Conservation (phyloP, 2,888 invertebrate genomes). For the Acleris emargana region DNA sequence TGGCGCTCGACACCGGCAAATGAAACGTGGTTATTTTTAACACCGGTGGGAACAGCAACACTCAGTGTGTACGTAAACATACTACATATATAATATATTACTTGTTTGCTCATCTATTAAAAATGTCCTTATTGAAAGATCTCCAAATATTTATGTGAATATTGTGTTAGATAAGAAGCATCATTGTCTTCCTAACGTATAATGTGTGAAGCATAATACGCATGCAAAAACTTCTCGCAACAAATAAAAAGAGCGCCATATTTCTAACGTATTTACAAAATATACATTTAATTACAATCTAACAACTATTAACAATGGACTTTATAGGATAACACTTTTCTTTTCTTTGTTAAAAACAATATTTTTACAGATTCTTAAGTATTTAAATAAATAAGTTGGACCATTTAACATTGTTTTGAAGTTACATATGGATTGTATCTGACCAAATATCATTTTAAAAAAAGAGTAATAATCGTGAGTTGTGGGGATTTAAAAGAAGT, state of each 20-base stretch:
- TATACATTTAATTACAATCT: constrained; percentile 71
- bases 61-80: too few species aligned
- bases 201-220: constrained; percentile 30
- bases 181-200: too few species aligned
- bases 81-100: background rate
- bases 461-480: background rate
- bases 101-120: background rate
- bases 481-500: too few species aligned
- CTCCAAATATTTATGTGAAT: background rate
- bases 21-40: too few species aligned
- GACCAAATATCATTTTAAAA: background rate
- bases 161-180: too few species aligned
- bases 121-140: background rate
- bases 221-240: constrained; percentile 53
- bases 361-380: constrained; percentile 33
- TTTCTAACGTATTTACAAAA: constrained; percentile 70
- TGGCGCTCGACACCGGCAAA: too few species aligned
- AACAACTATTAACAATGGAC: constrained; percentile 74
- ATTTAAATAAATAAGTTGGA: constrained; percentile 56
- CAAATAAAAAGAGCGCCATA: constrained; percentile 71
- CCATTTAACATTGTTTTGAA: constrained; percentile 49
- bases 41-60: too few species aligned
- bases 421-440: constrained; percentile 15
- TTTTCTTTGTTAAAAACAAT: constrained; percentile 38
- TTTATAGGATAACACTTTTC: constrained; percentile 35